phyloP scores from a whole-genome alignment of 2,113 vertebrate species.

The Mixornis gularis region DNA sequence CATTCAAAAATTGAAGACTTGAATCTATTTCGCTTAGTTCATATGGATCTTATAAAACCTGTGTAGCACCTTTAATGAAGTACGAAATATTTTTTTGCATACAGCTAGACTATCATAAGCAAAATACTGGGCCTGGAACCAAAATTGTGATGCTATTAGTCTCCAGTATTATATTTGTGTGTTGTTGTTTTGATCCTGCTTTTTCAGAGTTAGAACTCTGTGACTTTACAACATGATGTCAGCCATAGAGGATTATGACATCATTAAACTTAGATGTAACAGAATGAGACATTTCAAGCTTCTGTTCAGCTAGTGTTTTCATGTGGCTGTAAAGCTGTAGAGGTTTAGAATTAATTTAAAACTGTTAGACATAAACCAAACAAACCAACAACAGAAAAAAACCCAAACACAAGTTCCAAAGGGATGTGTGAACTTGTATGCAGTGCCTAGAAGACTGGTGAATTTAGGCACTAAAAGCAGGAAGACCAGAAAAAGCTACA shows the following conservation, averaged over 20 bases:
- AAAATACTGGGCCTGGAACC: background rate
- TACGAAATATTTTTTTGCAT: slow-evolving; percentile 1
- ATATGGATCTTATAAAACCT: background rate
- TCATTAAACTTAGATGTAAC: background rate
- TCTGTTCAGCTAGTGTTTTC: background rate
- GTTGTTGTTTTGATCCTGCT: background rate
- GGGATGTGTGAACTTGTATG: background rate
- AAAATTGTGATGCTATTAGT: background rate
- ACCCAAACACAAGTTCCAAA: background rate
- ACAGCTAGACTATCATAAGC: background rate
- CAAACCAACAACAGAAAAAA: background rate
- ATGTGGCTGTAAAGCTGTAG: background rate
- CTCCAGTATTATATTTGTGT: background rate
- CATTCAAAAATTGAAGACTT: background rate
- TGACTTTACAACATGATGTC: background rate
- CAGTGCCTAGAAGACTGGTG: background rate
- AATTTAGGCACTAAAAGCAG: background rate
- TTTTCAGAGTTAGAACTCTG: background rate
- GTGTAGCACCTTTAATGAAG: background rate
- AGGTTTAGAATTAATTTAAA: background rate
- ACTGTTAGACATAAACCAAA: background rate
- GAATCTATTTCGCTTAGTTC: background rate
- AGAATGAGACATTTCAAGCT: background rate
- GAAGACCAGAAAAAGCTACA: background rate
- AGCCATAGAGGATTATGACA: background rate